Conservation (phyloP, 2,888 invertebrate species). For the Apotomis turbidana region DNA sequence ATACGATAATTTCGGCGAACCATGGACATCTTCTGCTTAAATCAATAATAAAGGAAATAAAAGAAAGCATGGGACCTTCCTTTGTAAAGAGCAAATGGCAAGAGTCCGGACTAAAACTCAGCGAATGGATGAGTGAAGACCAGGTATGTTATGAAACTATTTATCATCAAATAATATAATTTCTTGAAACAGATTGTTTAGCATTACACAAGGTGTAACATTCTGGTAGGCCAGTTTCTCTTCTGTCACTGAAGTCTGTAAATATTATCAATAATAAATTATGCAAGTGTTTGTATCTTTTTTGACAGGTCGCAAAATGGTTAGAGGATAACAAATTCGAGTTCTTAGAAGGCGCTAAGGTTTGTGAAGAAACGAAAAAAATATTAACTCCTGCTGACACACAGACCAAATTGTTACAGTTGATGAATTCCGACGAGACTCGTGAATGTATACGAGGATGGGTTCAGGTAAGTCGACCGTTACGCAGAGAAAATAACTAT, state of each 20-base stretch:
- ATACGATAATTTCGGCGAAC: slow-evolving; percentile 64
- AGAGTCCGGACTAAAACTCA: slow-evolving; percentile 69
- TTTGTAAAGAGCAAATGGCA: slow-evolving; percentile 77
- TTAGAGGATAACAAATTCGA: slow-evolving; percentile 73
- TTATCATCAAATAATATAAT: not conserved
- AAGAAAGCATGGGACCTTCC: slow-evolving; percentile 75
- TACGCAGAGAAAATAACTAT: not conserved
- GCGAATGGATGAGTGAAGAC: slow-evolving; percentile 75
- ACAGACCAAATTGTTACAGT: slow-evolving; percentile 68
- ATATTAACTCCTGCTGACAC: slow-evolving; percentile 68
- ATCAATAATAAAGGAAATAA: slow-evolving; percentile 67
- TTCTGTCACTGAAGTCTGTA: too few species aligned
- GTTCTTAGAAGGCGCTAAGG: slow-evolving; percentile 67
- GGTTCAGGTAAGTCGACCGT: slow-evolving; percentile 65
- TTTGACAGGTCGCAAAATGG: slow-evolving; percentile 67
- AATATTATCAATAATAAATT: too few species aligned
- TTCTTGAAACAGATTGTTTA: not conserved
- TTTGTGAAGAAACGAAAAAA: slow-evolving; percentile 62
- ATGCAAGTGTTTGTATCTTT: not conserved
- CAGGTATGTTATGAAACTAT: slow-evolving; percentile 55
- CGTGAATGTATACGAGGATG: slow-evolving; percentile 76
- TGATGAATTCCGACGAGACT: slow-evolving; percentile 73
- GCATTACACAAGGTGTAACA: too few species aligned
- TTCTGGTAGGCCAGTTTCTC: too few species aligned
- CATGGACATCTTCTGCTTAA: slow-evolving; percentile 72